A percentile compares a stretch with the other conserved stretches of the same genome.
Conservation (phyloP, 37 sponge, comb jelly and placozoan genomes). For the Hormiphora californensis region DNA sequence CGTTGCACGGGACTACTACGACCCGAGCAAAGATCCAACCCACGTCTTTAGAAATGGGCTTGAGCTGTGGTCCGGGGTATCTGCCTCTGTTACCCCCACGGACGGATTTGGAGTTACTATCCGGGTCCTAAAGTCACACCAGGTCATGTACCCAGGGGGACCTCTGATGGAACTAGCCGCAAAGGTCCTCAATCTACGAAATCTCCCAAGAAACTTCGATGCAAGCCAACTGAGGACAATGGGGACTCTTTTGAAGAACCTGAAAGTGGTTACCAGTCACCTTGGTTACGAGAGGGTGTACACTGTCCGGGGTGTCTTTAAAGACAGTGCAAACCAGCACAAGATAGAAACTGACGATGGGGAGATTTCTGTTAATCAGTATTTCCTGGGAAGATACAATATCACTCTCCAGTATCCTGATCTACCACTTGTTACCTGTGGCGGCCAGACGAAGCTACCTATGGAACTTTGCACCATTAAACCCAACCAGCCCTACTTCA, state of each 20-base stretch:
- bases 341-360: neutral
- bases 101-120: conserved; percentile 2
- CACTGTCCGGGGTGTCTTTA: neutral
- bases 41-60: neutral
- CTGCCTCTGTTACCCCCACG: neutral
- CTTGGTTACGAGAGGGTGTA: neutral
- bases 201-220: neutral
- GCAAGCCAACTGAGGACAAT: neutral
- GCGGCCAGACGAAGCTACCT: conserved; percentile 6
- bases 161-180: neutral
- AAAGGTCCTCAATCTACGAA: neutral
- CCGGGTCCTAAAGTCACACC: neutral
- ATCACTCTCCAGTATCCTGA: neutral
- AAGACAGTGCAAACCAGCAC: neutral
- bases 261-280: neutral
- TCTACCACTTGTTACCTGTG: neutral
- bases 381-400: neutral
- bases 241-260: neutral
- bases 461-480: conserved; percentile 22
- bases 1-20: neutral
- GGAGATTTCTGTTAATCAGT: neutral
- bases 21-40: neutral
- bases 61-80: neutral
- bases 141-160: conserved; percentile 15
- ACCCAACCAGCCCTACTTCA: conserved; percentile 33